A percentile compares a stretch with the other conserved stretches of the same genome.
phyloP scores from a whole-genome alignment of 2,113 vertebrate species.

The Triplophysa rosa region DNA sequence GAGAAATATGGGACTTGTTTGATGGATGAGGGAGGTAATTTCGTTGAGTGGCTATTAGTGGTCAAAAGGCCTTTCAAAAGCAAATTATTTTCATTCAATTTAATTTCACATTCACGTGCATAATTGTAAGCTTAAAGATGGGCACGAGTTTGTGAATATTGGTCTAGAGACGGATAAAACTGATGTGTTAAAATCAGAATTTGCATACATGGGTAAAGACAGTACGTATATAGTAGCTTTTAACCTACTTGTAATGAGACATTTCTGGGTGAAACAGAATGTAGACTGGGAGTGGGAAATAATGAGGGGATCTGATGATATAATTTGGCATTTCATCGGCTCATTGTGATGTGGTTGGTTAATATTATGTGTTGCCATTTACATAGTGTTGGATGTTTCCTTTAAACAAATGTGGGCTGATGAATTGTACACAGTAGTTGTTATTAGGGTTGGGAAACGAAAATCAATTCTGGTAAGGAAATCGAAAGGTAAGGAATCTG shows the following conservation, averaged over 20 bases:
- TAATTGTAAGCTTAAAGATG: background rate
- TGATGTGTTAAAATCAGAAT: background rate
- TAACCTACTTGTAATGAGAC: too few relatives aligned
- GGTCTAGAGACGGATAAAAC: background rate
- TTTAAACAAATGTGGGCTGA: background rate
- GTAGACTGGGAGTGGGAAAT: background rate
- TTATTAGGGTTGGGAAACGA: background rate
- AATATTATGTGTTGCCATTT: background rate
- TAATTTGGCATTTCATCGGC: background rate
- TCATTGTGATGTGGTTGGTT: background rate
- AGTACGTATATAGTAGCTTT: too few relatives aligned
- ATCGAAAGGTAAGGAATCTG: too few relatives aligned
- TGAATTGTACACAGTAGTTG: background rate
- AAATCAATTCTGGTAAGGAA: too few relatives aligned
- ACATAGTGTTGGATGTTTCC: too few relatives aligned
- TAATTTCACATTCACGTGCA: background rate
- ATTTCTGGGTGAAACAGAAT: too few relatives aligned
- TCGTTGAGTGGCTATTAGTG: conserved; percentile 10
- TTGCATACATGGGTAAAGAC: background rate
- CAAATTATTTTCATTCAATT: conserved; percentile 8
- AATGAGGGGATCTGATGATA: background rate
- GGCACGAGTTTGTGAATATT: background rate
- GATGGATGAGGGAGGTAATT: conserved; percentile 22
- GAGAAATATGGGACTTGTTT: conserved; percentile 21
- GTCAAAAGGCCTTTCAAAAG: conserved; percentile 12